Evolutionary conservation across 2,113 vertebrate genomes (phyloP).

Genomic region (Bambusicola thoracicus): DNA sequence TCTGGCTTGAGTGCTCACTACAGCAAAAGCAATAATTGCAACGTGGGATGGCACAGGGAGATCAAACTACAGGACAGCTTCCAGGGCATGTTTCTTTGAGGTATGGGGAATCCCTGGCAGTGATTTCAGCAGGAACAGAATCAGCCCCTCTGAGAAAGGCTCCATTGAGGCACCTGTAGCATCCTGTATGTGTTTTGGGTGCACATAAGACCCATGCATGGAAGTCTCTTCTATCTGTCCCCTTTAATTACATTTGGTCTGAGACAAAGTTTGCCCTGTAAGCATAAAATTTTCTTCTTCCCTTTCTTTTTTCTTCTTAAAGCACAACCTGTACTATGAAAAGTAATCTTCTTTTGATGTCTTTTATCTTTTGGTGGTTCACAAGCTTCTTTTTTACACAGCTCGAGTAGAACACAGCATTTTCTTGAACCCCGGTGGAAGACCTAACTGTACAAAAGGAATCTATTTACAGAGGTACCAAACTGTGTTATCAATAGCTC

Average conservation of each 20-base stretch:
- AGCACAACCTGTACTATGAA: not conserved
- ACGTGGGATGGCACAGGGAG: not conserved
- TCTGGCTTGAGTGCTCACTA: not conserved
- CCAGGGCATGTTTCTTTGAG: not conserved
- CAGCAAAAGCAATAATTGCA: not conserved
- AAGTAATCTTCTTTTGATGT: constrained; percentile 25
- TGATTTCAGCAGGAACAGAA: not conserved
- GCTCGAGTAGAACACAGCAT: constrained; percentile 7
- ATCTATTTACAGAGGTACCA: constrained; percentile 46
- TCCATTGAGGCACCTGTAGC: not conserved
- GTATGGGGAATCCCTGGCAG: not conserved
- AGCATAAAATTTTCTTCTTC: not conserved
- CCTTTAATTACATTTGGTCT: not conserved
- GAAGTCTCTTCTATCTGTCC: not conserved
- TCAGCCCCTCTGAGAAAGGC: not conserved
- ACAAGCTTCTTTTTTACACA: constrained; percentile 15
- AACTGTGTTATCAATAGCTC: constrained; percentile 59
- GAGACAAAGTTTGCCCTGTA: not conserved
- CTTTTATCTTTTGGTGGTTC: not conserved
- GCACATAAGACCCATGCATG: not conserved
- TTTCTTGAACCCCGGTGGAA: constrained; percentile 47
- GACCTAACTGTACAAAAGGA: constrained; percentile 14
- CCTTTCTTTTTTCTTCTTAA: not conserved
- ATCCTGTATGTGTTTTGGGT: not conserved
- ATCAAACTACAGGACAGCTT: not conserved